phyloP scores from a whole-genome alignment of 2,888 invertebrate species.

The Eustalomyia histrio region DNA sequence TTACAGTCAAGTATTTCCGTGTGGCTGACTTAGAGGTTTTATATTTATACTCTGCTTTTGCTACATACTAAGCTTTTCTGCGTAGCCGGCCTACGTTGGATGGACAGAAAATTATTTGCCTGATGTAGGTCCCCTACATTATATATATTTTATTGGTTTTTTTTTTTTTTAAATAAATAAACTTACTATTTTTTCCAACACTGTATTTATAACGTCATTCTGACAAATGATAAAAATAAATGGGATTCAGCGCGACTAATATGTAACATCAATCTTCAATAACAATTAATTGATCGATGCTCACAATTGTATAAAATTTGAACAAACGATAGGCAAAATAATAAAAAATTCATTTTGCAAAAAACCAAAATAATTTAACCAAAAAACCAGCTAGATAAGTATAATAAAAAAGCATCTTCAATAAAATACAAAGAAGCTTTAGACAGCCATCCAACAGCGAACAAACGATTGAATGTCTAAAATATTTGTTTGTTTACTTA shows the following conservation, averaged over 20 bases:
- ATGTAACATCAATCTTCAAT: background rate
- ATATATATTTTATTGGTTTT: no score
- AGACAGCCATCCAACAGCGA: background rate
- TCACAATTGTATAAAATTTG: background rate
- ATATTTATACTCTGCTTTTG: no score
- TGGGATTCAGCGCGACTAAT: background rate
- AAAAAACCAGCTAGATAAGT: background rate
- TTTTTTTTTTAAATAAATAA: no score
- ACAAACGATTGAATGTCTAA: constrained; percentile 17
- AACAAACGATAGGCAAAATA: constrained; percentile 9
- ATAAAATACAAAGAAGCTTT: background rate
- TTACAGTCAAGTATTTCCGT: no score
- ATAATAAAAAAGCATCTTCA: constrained; percentile 18
- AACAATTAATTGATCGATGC: background rate
- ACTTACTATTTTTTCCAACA: no score
- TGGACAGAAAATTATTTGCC: no score
- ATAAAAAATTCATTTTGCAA: background rate
- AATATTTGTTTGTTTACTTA: constrained; percentile 22
- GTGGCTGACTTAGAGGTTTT: no score
- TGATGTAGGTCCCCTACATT: no score
- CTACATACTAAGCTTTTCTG: no score
- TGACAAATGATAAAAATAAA: background rate
- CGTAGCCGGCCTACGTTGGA: no score
- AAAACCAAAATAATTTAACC: background rate
- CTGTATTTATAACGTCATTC: background rate